Conservation (phyloP, 2,113 vertebrate genomes). For the Rallus limicola region DNA sequence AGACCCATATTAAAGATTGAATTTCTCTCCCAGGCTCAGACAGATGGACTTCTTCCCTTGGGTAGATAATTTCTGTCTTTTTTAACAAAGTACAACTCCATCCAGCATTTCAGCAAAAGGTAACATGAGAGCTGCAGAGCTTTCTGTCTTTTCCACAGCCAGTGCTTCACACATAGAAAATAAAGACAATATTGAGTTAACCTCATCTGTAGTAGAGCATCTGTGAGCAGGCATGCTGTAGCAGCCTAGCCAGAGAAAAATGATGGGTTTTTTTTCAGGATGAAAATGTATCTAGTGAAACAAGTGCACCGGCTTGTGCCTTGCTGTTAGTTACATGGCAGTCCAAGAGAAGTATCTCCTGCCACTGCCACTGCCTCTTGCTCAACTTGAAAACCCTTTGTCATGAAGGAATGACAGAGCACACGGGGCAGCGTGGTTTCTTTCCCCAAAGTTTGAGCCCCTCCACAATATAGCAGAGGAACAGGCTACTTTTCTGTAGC, state of each 20-base stretch:
- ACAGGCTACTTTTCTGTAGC: not conserved
- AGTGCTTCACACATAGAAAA: not conserved
- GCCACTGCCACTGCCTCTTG: accelerated
- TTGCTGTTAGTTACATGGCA: not conserved
- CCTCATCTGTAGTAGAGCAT: not conserved
- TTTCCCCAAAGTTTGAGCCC: not conserved
- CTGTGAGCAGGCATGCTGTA: not conserved
- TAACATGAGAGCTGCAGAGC: not conserved
- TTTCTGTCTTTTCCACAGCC: not conserved
- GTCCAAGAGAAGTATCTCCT: not conserved
- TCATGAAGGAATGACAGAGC: not conserved
- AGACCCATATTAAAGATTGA: not conserved
- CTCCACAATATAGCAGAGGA: not conserved
- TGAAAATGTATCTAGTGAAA: not conserved
- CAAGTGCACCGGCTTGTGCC: not conserved
- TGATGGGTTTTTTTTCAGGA: accelerated
- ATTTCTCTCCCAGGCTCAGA: conserved; percentile 8
- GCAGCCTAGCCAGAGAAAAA: not conserved
- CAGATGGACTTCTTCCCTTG: not conserved
- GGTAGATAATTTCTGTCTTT: not conserved
- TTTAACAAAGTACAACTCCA: not conserved
- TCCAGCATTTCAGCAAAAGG: not conserved
- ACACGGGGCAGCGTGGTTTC: not conserved
- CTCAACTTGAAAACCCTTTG: not conserved
- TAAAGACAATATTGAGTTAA: conserved; percentile 11